Conservation (phyloP, 2,797 vertebrate species). For the Sebastes matsubarae region DNA sequence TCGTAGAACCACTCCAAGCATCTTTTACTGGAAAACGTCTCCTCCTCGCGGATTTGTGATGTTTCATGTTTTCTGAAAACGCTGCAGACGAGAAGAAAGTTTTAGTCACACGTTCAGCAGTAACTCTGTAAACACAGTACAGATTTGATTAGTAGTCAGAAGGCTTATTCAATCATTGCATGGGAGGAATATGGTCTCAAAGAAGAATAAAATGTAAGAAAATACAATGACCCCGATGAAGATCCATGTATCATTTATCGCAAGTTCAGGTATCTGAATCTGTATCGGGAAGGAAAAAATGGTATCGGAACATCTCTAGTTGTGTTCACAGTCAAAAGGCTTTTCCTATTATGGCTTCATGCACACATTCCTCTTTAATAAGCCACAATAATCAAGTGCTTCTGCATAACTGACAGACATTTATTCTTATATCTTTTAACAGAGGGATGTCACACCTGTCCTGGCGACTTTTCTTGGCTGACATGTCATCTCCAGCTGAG, state of each 20-base stretch:
- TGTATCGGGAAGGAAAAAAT: too few relatives aligned
- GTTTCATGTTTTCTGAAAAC: constrained; percentile 97
- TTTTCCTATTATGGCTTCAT: background rate
- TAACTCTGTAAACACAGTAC: background rate
- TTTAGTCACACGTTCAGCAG: background rate
- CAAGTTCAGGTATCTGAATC: too few relatives aligned
- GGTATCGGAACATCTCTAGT: too few relatives aligned
- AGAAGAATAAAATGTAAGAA: too few relatives aligned
- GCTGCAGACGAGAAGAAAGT: constrained; percentile 67
- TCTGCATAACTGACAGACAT: too few relatives aligned
- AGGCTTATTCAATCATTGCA: too few relatives aligned
- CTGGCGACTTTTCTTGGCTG: constrained; percentile 98
- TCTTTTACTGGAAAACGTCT: constrained; percentile 97
- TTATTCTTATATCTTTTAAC: background rate
- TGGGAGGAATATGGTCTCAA: background rate
- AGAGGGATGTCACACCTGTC: constrained; percentile 86
- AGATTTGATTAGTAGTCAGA: background rate
- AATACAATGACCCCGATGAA: too few relatives aligned
- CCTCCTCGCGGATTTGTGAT: constrained; percentile 93
- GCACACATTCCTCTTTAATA: background rate
- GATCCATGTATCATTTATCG: too few relatives aligned
- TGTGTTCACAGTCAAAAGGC: too few relatives aligned
- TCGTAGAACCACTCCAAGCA: constrained; percentile 99
- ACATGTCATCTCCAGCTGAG: constrained; percentile 94
- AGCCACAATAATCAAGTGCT: background rate